phyloP scores from a whole-genome alignment of 1,140 invertebrate species.

The Protaetia brevitarsis region DNA sequence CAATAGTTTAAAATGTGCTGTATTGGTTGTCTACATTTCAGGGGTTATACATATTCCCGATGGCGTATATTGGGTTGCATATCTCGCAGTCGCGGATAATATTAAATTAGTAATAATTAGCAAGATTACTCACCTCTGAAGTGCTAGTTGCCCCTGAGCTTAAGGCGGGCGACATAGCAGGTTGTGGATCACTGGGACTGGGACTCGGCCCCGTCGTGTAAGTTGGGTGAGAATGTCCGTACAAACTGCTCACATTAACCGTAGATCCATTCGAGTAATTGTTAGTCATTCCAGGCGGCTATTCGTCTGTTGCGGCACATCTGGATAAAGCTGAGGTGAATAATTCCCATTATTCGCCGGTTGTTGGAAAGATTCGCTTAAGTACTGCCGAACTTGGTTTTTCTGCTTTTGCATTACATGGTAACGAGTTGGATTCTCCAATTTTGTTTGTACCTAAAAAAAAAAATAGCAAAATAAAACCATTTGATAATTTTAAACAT shows the following conservation, averaged over 20 bases:
- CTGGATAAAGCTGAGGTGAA: constrained; percentile 31
- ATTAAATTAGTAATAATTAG: no score
- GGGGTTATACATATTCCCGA: no score
- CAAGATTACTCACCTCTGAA: constrained; percentile 61
- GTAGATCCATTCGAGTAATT: constrained; percentile 22
- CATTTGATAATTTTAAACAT: neutral
- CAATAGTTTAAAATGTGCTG: no score
- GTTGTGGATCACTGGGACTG: constrained; percentile 55
- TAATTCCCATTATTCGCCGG: constrained; percentile 32
- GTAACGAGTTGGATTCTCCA: constrained; percentile 89
- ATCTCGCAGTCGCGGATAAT: no score
- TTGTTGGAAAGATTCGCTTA: constrained; percentile 72
- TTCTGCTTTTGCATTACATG: constrained; percentile 89
- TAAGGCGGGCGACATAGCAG: constrained; percentile 64
- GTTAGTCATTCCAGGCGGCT: constrained; percentile 43
- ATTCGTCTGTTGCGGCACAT: constrained; percentile 43
- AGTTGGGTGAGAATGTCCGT: neutral
- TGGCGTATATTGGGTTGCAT: no score
- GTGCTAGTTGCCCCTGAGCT: constrained; percentile 72
- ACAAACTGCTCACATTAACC: neutral
- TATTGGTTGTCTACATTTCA: no score
- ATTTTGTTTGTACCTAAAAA: constrained; percentile 71
- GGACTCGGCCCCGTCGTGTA: constrained; percentile 19
- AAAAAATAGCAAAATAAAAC: neutral
- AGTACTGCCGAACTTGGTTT: constrained; percentile 80